Base-by-base conservation (phyloP, 2,113 vertebrate genomes). In the Lipotes vexillifer region DNA sequence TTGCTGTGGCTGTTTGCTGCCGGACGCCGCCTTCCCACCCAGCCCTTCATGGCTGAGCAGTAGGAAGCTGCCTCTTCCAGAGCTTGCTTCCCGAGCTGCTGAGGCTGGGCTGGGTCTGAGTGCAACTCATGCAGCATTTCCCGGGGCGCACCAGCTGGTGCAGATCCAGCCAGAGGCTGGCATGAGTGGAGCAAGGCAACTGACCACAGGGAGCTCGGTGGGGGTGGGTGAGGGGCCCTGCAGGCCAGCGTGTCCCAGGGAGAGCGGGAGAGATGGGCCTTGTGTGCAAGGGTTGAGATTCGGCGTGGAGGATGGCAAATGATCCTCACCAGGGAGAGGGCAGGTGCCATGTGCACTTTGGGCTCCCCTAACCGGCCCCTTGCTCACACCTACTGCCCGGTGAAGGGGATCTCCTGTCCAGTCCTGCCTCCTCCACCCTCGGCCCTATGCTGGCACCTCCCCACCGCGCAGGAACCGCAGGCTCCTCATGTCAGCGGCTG, bases 261-360 rank as follows among this genome's bases (percentile, higher is more conserved):
- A 10, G 65, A 49, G 33, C 5, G 68, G 61, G 18, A 33, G 46
- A 38, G 4, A 3, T 23, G 21, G 2, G 33, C 41, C 23, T 29
- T 0, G 2, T 57, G n/a, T 21, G 3, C 33, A 33, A 31, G 75
- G 46, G 61, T 20, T 4, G 38, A 72, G 36, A 12, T 41, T 69
- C 5, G n/a, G 52, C 29, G 3, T 52, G 52, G 46, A 88, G 52
- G 44, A 36, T 9, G 36, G 15, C 21, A 9, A n/a, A 31, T n/a
- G 11, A 14, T 38, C 27, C 65, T 38, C 81, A n/a, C 44, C 41
- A 49, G 66, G 81, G 23, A 29, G 75, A 61, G 27, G 44, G 8
- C 12, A 10, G 36, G 46, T 18, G 25, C 17, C 12, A 0, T 8
- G 9, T 31, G 21, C 0, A 5, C 18, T 65, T 31, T 20, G 27